Evolutionary conservation across 1,140 invertebrate genomes (phyloP), one percentile per base, ranked within the genome.

Genomic region (Neotoxoptera formosana): DNA sequence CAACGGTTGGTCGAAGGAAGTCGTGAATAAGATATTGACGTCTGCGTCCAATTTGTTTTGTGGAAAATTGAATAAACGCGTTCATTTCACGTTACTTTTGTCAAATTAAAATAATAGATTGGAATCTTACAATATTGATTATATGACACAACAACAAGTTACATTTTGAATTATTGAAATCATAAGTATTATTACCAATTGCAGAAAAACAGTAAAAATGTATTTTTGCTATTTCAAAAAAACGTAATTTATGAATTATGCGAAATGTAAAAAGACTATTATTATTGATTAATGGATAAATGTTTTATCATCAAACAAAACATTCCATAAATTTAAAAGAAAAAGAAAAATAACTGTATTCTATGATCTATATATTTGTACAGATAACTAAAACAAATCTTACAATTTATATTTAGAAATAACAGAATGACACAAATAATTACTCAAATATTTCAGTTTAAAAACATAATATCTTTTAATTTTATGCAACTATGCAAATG

Each of bases 31-130:
- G 56, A 89, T 56, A 89, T 89, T 89, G 34, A 89, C 34, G n/a
- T 89, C 34, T 53, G n/a, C 87, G 34, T 36, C 20, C 48, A 89
- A 89, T 89, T 89, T 56, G 87, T 89, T 89, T 89, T 89, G 87
- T 53, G n/a, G 23, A 53, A 36, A 89, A 36, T 36, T 23, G 9
- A 89, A 51, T n/a, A 87, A 87, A 87, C 20, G 30, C 60, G 51
- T 23, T 53, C 7, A 53, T 45, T 25, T 51, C 41, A 4, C 41
- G 4, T 87, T 87, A 86, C 8, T 0, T 47, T 4, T 87, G 45
- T 51, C 83, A 47, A 84, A 84, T 53, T 23, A 53, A 53, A 76
- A 67, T 21, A 84, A 45, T 84, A 41, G 8, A 4, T 84, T 14
- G 23, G 0, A 45, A 25, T 14, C 23, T 45, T 45, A 17, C 30